Evolutionary conservation across 2,888 invertebrate species (phyloP), one percentile per base, ranked within the genome.

Genomic region (Macrophya annulata): DNA sequence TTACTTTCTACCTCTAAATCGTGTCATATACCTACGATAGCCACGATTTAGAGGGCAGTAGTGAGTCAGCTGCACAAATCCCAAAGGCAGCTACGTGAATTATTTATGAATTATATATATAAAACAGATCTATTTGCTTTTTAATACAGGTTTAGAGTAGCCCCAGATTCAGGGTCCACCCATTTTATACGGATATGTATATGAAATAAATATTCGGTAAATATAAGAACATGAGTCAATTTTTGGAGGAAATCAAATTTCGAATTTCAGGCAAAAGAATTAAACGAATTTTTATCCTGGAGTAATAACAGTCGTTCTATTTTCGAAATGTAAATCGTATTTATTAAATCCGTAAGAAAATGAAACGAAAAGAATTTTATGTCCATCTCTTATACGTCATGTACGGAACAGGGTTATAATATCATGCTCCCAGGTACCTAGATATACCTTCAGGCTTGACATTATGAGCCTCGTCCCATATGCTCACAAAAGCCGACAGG

Each of bases 61-160:
- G 71, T 12, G 77, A 77, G 51, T 48, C 51, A 77, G 77, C 77
- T 77, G 48, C 77, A 12, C 37, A 15, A 77, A 77, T 77, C 77
- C 77, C 55, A 17, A 6, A 21, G 31, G 55, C 51, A n/a, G 55
- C n/a, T 77, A 51, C 15, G 17, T 77, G 77, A 77, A 77, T 77
- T 77, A 77, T 77, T 55, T 77, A 77, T 77, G 77, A 77, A 51
- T 77, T 77, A 77, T 10, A 77, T 77, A 15, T 31, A 31, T n/a
- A n/a, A n/a, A n/a, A 51, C 25, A 77, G 55, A 55, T 51, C 51
- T 77, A 77, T 77, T 77, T 55, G 77, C 37, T 55, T 77, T 77
- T 77, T 77, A 77, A 77, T 51, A 77, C 51, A 55, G 55, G 51
- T 51, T 55, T 51, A 48, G 43, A 55, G 17, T 51, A 37, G 31